Evolutionary conservation across 2,797 vertebrate genomes (phyloP), one percentile per base, ranked within the genome.

Genomic region (Arrhamphus sclerolepis): DNA sequence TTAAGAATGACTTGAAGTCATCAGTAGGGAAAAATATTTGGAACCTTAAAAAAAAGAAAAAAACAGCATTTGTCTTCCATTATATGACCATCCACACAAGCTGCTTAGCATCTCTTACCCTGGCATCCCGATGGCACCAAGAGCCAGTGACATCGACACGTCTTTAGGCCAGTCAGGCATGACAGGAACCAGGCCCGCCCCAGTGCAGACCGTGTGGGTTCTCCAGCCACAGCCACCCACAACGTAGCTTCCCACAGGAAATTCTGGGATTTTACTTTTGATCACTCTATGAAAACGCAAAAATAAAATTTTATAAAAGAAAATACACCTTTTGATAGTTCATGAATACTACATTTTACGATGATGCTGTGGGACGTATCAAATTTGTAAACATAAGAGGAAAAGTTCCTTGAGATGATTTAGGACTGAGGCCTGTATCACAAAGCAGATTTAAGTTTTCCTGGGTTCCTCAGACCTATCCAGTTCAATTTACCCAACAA

Each of bases 111-210:
- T 18, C 46, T 14, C 88, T 93, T 79, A 98, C 96, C 96, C 96
- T 0, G 97, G 90, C 96, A 98, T 96, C 68, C 96, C 96, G 39
- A 97, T 21, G 1, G 83, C 65, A 6, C 97, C 97, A 65, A 99
- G 86, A 56, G 94, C 93, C 80, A 96, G 78, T 38, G 96, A 98
- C 66, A 49, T 51, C 0, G 96, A 85, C 47, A 98, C 55, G 0
- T 92, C 92, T 24, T 92, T 72, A 0, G 96, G 95, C 97, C 97
- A 98, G 0, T 39, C 80, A 0, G 83, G 1, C 71, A 89, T 85
- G 70, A 97, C 13, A 16, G 51, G 85, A 0, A 11, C 53, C 20
- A 98, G 78, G 3, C 14, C 77, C 6, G 83, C 87, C 5, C 94
- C 95, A 31, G 93, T 77, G 8, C 92, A 93, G 75, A 98, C 60